phyloP scores from a whole-genome alignment of 2,113 vertebrate species.

The Salminus brasiliensis region DNA sequence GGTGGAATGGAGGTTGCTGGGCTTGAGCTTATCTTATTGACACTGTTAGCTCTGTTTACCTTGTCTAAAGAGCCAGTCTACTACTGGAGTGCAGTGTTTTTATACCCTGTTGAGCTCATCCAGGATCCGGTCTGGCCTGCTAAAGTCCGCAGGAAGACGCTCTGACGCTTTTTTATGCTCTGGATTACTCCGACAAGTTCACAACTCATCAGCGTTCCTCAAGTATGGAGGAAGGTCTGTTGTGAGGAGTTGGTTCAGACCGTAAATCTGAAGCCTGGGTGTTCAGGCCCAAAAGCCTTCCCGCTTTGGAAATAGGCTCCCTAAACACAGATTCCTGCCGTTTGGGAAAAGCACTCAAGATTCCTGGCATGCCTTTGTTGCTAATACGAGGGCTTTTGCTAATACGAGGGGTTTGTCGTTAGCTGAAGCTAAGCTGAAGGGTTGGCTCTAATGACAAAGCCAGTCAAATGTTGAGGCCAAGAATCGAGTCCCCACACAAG shows the following conservation, averaged over 20 bases:
- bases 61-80: not conserved
- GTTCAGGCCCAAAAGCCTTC: slow-evolving; percentile 1
- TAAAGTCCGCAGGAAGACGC: not conserved
- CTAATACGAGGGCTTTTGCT: slow-evolving; percentile 82
- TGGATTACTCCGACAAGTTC: not conserved
- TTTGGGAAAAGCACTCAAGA: slow-evolving; percentile 87
- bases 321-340: slow-evolving; percentile 60
- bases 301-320: slow-evolving; percentile 27
- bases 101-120: not conserved
- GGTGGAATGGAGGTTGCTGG: not conserved
- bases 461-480: too few species aligned
- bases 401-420: slow-evolving; percentile 81
- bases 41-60: slow-evolving; percentile 1
- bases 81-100: not conserved
- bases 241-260: not conserved
- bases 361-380: slow-evolving; percentile 87
- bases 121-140: not conserved
- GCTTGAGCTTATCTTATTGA: not conserved
- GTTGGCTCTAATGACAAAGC: too few species aligned
- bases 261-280: not conserved
- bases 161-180: not conserved
- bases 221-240: not conserved
- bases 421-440: slow-evolving; percentile 86
- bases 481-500: too few species aligned
- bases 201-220: not conserved